Conservation (phyloP, 2,888 invertebrate genomes). For the Rhagonycha lutea region DNA sequence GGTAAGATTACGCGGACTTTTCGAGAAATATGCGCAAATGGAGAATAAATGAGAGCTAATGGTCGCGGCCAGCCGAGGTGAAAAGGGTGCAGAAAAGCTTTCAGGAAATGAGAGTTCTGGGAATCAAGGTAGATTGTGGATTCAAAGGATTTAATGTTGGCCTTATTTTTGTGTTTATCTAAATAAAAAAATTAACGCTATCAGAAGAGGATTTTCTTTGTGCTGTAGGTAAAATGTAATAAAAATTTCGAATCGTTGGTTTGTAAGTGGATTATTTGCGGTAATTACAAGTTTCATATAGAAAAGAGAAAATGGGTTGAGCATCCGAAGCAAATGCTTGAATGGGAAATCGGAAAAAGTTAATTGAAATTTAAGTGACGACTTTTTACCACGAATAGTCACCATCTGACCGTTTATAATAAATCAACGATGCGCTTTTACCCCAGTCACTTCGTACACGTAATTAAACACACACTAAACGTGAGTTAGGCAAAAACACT, state of each 20-base stretch:
- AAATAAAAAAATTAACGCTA: neutral
- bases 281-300: slow-evolving; percentile 1
- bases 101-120: slow-evolving; percentile 39
- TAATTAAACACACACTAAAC: slow-evolving; percentile 51
- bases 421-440: slow-evolving; percentile 46
- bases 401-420: slow-evolving; percentile 49
- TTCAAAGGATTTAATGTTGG: slow-evolving; percentile 34
- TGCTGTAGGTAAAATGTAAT: neutral
- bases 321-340: slow-evolving; percentile 9
- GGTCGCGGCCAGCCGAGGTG: slow-evolving; percentile 39
- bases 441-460: slow-evolving; percentile 44
- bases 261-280: neutral
- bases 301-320: slow-evolving; percentile 14
- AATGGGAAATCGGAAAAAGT: slow-evolving; percentile 36
- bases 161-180: slow-evolving; percentile 4
- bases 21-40: slow-evolving; percentile 43
- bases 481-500: slow-evolving; percentile 55
- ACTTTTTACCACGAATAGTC: slow-evolving; percentile 41
- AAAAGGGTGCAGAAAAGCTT: slow-evolving; percentile 37
- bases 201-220: neutral
- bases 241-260: neutral
- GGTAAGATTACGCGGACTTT: slow-evolving; percentile 40
- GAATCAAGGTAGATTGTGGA: slow-evolving; percentile 36
- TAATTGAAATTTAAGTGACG: slow-evolving; percentile 41
- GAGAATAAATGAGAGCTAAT: slow-evolving; percentile 45